A percentile compares a stretch with the other conserved stretches of the same genome.
These are phyloP conservation scores for Drosophila arizonae DNA, from an alignment of 1,140 invertebrate species.

Conservation along the genomic window DNA sequence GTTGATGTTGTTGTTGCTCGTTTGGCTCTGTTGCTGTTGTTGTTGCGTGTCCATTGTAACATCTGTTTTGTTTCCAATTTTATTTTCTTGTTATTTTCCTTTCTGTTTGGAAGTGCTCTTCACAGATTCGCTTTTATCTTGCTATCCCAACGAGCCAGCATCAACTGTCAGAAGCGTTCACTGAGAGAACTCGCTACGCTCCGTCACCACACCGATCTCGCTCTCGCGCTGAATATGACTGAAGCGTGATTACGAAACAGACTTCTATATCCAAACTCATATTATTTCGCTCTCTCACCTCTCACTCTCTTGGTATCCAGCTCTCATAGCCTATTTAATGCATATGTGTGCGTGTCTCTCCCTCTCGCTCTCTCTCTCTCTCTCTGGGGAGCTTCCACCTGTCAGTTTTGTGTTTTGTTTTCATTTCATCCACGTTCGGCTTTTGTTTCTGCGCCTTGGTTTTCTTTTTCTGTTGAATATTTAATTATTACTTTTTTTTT, in stretches of 20 bases:
- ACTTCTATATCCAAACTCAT: conserved; percentile 33
- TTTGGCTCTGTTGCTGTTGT: conserved; percentile 37
- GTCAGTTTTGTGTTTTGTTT: conserved; percentile 47
- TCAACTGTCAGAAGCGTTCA: conserved; percentile 39
- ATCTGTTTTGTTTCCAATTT: conserved; percentile 35
- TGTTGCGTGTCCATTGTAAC: conserved; percentile 53
- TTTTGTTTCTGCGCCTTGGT: conserved; percentile 11
- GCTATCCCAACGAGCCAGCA: conserved; percentile 20
- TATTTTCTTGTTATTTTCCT: conserved; percentile 6
- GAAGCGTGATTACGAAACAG: conserved; percentile 12
- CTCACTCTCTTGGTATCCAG: too few relatives aligned
- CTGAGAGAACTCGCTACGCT: conserved; percentile 29
- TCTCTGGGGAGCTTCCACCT: conserved; percentile 49
- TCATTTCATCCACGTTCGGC: conserved; percentile 43
- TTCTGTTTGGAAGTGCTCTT: conserved; percentile 3
- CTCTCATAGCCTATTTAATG: conserved; percentile 31
- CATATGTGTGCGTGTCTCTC: not conserved
- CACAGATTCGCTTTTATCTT: conserved; percentile 16
- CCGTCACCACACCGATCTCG: conserved; percentile 32
- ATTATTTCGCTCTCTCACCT: not conserved
- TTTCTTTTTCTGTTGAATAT: conserved; percentile 15
- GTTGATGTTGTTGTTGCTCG: conserved; percentile 19
- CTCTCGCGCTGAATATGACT: conserved; percentile 38
- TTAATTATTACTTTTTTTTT: conserved; percentile 11
- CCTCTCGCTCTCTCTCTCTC: not conserved